Base-by-base conservation (phyloP, 2,888 invertebrate genomes). In the Orgyia antiqua region DNA sequence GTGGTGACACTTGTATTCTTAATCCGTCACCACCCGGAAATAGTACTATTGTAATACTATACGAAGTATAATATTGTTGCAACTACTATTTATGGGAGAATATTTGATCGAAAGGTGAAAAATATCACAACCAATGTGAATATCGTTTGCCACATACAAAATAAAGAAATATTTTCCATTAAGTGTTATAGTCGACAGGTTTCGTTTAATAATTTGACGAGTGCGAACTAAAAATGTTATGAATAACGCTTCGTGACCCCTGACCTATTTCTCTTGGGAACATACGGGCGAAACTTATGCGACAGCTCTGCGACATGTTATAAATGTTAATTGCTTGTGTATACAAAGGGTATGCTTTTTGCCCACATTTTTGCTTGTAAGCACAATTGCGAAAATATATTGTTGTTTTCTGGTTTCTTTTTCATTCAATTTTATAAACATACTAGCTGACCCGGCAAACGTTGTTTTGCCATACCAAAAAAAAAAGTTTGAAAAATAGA, bases 151-250 rank as follows among this genome's bases (percentile, higher is more conserved):
- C n/a, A n/a, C n/a, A n/a, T 8, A 29, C 28, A 41, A 29, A 32
- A 35, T 39, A 27, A 25, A 26, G 35, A 42, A 21, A 10, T 30
- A 38, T 44, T 57, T 36, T 41, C 11, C 13, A 18, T 25, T 26
- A 6, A 44, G 40, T 29, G 33, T 28, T 32, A 26, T 33, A 36
- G 34, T 38, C 44, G 32, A 41, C 41, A 45, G 35, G 34, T 41
- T 45, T 58, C 53, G 48, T 47, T 47, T 51, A 33, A 45, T 58
- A 58, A 62, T 62, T 62, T 58, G 52, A 54, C 52, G 56, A 54
- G 52, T 50, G 54, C 38, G 39, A 57, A 62, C 53, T 56, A 51
- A 58, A 60, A 62, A 62, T 51, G 46, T 59, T 52, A 46, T 53
- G 51, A 51, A 53, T 46, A 55, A 50, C 40, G 39, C 39, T 42